phyloP scores from a whole-genome alignment of 2,888 invertebrate genomes.

The Dendrolimus houi region DNA sequence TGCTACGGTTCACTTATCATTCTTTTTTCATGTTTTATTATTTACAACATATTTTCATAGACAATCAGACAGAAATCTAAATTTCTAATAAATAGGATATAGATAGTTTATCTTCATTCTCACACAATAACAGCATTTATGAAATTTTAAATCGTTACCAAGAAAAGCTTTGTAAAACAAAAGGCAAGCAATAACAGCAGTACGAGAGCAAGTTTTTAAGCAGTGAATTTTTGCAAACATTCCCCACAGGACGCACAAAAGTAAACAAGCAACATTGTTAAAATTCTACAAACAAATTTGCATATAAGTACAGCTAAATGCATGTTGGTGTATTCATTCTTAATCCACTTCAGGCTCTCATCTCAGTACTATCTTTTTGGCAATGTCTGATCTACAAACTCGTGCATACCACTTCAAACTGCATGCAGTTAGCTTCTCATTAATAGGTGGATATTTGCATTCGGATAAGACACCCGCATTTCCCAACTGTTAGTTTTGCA shows the following conservation, averaged over 20 bases:
- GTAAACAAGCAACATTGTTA: constrained; percentile 16
- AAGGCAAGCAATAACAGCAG: too few species aligned
- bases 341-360: constrained; percentile 35
- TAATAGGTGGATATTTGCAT: constrained; percentile 56
- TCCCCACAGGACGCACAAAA: not conserved
- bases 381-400: constrained; percentile 39
- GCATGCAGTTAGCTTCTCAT: constrained; percentile 57
- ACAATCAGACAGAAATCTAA: too few species aligned
- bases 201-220: not conserved
- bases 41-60: too few species aligned
- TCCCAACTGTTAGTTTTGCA: constrained; percentile 1
- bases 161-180: too few species aligned
- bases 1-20: too few species aligned
- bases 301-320: constrained; percentile 46
- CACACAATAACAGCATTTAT: too few species aligned
- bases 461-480: constrained; percentile 27
- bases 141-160: too few species aligned
- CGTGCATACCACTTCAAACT: constrained; percentile 50
- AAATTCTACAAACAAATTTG: constrained; percentile 44
- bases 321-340: constrained; percentile 60
- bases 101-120: too few species aligned
- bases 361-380: constrained; percentile 59
- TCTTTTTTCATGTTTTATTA: too few species aligned
- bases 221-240: not conserved
- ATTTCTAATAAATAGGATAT: too few species aligned